These are phyloP conservation scores for Charina bottae DNA, from an alignment of 2,113 vertebrate species.

Conservation along the genomic window DNA sequence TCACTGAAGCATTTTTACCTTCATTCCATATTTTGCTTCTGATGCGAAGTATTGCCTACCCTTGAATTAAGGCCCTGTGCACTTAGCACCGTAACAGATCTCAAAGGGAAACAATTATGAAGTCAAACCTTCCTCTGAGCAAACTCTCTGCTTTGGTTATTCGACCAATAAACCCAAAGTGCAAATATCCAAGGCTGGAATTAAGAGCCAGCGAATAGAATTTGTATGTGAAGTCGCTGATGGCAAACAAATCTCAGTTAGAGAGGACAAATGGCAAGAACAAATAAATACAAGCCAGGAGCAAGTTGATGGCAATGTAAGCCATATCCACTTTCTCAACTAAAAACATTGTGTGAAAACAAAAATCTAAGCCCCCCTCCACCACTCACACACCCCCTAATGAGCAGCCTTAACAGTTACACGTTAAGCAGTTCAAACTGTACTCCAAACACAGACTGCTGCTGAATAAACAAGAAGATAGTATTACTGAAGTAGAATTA, in stretches of 20 bases:
- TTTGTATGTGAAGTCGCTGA: slow-evolving; percentile 65
- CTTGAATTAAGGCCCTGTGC: slow-evolving; percentile 52
- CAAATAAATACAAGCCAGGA: neutral
- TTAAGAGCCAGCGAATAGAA: slow-evolving; percentile 69
- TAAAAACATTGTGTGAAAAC: slow-evolving; percentile 61
- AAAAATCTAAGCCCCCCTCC: slow-evolving; percentile 58
- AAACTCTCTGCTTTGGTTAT: slow-evolving; percentile 73
- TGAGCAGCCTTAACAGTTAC: slow-evolving; percentile 77
- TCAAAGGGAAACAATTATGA: slow-evolving; percentile 73
- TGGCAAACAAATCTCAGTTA: slow-evolving; percentile 37
- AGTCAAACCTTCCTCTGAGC: slow-evolving; percentile 68
- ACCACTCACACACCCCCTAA: slow-evolving; percentile 46
- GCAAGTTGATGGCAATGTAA: slow-evolving; percentile 37
- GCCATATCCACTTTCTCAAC: slow-evolving; percentile 55
- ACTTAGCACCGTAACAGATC: slow-evolving; percentile 72
- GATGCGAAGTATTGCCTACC: neutral
- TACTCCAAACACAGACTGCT: slow-evolving; percentile 76
- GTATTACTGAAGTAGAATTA: slow-evolving; percentile 95
- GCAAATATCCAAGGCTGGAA: slow-evolving; percentile 81
- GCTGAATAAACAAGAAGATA: slow-evolving; percentile 91
- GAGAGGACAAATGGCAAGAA: slow-evolving; percentile 33
- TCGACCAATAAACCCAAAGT: slow-evolving; percentile 73
- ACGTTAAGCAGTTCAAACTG: slow-evolving; percentile 78
- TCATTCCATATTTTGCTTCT: slow-evolving; percentile 51
- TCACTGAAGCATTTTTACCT: slow-evolving; percentile 52